A percentile compares a stretch with the other conserved stretches of the same genome.
Evolutionary conservation across 1,140 invertebrate species (phyloP).

Genomic region (Zaprionus davidi): DNA sequence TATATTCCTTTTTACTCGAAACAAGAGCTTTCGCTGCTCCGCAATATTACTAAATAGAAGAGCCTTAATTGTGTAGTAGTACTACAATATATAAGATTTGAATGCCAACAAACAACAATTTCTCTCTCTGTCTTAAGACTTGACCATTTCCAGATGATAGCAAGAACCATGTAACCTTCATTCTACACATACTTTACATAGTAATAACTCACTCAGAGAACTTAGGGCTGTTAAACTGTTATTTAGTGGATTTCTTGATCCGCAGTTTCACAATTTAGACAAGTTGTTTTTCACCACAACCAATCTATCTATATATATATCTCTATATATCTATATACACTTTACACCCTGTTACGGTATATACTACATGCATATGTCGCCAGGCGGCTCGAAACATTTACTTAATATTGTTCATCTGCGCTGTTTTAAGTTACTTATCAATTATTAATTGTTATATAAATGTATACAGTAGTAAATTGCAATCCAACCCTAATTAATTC

Average conservation of each 20-base stretch:
- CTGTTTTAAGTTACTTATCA: constrained; percentile 62
- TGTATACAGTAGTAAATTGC: constrained; percentile 26
- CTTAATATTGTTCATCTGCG: constrained; percentile 42
- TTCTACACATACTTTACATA: constrained; percentile 42
- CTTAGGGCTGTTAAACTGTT: constrained; percentile 79
- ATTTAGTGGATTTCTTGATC: constrained; percentile 71
- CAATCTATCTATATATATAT: constrained; percentile 13
- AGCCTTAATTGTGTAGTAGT: constrained; percentile 13
- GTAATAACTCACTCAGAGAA: constrained; percentile 74
- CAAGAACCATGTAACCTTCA: constrained; percentile 38
- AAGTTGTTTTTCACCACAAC: constrained; percentile 31
- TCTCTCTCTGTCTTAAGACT: constrained; percentile 12
- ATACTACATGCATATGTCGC: constrained; percentile 36
- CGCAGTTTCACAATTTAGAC: constrained; percentile 51
- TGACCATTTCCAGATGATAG: constrained; percentile 35
- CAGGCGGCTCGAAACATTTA: constrained; percentile 52
- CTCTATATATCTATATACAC: constrained; percentile 20
- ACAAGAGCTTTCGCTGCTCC: constrained; percentile 28
- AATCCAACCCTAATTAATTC: constrained; percentile 57
- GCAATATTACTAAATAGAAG: constrained; percentile 5
- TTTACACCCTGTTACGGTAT: constrained; percentile 45
- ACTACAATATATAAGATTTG: constrained; percentile 54
- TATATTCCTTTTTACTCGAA: constrained; percentile 15
- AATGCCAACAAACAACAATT: constrained; percentile 42
- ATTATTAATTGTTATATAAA: constrained; percentile 47